These are phyloP conservation scores for Chamaea fasciata DNA, from an alignment of 2,113 vertebrate genomes.

Conservation along the genomic window DNA sequence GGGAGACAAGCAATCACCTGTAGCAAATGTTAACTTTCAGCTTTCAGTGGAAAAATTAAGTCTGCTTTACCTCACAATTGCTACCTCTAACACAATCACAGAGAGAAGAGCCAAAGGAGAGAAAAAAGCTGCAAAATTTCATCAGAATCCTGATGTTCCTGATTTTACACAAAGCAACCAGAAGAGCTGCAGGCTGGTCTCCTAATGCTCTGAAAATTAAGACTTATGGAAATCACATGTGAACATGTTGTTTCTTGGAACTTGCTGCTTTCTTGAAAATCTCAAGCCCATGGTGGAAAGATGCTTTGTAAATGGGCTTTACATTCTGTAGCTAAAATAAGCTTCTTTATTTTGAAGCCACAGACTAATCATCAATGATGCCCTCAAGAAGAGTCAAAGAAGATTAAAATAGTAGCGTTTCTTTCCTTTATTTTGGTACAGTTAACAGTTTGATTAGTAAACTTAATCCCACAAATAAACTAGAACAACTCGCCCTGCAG, in stretches of 20 bases:
- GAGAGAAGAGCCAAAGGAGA: background rate
- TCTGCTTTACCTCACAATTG: background rate
- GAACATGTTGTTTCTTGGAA: background rate
- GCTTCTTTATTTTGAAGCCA: conserved; percentile 2
- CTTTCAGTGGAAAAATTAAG: background rate
- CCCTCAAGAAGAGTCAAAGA: background rate
- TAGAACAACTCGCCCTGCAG: background rate
- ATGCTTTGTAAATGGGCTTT: background rate
- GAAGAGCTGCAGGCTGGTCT: conserved; percentile 33
- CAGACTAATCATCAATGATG: background rate
- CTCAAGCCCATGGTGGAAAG: background rate
- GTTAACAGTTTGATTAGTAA: background rate
- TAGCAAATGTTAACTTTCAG: background rate
- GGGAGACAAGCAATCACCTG: background rate
- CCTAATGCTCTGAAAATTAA: conserved; percentile 52
- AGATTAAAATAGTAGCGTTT: background rate
- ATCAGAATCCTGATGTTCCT: conserved; percentile 10
- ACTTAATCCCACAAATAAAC: conserved; percentile 11
- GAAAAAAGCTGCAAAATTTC: background rate
- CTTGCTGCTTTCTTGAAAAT: background rate
- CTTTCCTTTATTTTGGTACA: background rate
- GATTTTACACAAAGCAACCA: background rate
- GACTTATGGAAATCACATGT: background rate
- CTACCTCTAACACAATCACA: background rate
- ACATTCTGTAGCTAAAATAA: background rate